These are phyloP conservation scores for Orthosia gothica DNA, from an alignment of 2,888 invertebrate species.

Conservation along the genomic window DNA sequence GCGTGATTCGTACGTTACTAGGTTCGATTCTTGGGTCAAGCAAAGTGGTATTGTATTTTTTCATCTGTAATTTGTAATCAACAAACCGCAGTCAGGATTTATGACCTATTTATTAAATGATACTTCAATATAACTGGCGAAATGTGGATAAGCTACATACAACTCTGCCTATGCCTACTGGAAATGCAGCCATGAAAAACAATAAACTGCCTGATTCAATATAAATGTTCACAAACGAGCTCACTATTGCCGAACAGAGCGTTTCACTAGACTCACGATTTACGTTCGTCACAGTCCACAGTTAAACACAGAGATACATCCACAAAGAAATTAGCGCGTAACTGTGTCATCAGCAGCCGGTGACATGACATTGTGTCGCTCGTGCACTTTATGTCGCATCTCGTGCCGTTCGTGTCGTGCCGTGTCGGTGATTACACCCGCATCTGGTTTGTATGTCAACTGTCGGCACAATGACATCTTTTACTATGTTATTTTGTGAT, in stretches of 20 bases:
- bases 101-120: too few relatives aligned
- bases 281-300: constrained; percentile 8
- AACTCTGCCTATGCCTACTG: not conserved
- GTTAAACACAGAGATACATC: constrained; percentile 7
- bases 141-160: not conserved
- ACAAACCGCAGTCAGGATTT: not conserved
- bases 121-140: too few relatives aligned
- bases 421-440: constrained; percentile 18
- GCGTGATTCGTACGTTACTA: not conserved
- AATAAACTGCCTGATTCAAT: not conserved
- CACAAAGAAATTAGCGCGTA: constrained; percentile 30
- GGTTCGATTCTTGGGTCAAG: not conserved
- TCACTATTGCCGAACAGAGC: too few relatives aligned
- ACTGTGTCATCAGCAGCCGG: constrained; percentile 26
- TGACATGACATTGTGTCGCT: not conserved
- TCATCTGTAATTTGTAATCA: not conserved
- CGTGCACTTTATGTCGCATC: constrained; percentile 15
- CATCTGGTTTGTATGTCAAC: constrained; percentile 34
- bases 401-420: constrained; percentile 4
- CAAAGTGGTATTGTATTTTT: not conserved
- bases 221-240: not conserved
- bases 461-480: constrained; percentile 9
- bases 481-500: constrained; percentile 29
- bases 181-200: not conserved
- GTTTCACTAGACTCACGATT: not conserved